Percentiles rank a stretch among this genome's conserved stretches.
phyloP scores from a whole-genome alignment of 2,797 vertebrate genomes.

The Ptychadena robeensis region DNA sequence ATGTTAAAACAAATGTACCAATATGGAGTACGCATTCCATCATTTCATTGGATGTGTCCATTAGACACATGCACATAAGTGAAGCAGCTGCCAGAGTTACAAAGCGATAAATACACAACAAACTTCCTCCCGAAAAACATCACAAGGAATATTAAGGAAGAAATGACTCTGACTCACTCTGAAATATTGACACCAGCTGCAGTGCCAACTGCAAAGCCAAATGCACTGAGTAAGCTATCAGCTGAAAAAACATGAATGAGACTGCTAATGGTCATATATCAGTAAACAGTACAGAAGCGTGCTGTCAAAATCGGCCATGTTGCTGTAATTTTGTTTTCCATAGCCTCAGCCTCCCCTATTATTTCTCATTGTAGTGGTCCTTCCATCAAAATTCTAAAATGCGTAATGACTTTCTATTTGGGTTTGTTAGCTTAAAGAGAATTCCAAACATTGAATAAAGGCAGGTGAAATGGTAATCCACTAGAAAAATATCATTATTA shows the following conservation, averaged over 20 bases:
- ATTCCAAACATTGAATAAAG: too few relatives aligned
- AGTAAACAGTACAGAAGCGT: neutral
- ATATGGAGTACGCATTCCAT: neutral
- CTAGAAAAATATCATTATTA: too few relatives aligned
- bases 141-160: slow-evolving; percentile 6
- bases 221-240: slow-evolving; percentile 29
- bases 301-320: neutral
- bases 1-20: neutral
- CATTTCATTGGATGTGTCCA: too few relatives aligned
- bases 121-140: slow-evolving; percentile 8
- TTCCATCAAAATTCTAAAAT: neutral
- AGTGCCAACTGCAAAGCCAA: slow-evolving; percentile 31
- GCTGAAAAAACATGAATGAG: slow-evolving; percentile 40
- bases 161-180: slow-evolving; percentile 17
- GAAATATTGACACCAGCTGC: slow-evolving; percentile 43
- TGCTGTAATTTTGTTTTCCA: neutral
- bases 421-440: too few relatives aligned
- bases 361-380: neutral
- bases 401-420: too few relatives aligned
- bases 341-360: neutral
- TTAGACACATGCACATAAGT: neutral
- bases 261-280: neutral
- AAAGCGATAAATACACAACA: neutral
- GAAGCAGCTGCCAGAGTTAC: neutral
- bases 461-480: too few relatives aligned